Base-by-base conservation (phyloP, 1,140 invertebrate species). In the Drosophila ohnishii region DNA sequence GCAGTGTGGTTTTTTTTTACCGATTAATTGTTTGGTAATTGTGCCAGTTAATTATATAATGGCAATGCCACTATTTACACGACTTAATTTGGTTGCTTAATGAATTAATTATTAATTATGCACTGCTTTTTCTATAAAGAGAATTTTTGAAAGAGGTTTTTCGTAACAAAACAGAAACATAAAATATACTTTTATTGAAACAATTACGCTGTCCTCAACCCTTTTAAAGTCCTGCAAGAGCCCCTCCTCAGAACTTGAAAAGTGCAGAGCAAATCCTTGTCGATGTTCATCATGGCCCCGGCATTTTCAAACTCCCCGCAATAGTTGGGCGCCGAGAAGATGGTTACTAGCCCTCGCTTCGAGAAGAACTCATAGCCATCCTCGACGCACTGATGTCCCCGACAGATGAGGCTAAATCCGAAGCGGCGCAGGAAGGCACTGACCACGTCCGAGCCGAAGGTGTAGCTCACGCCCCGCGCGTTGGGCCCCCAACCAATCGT, bases 291-390 rank as follows among this genome's bases (percentile, higher is more conserved):
- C 98, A 99, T 99, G 59, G 97, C 98, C 65, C 93, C 93, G 42
- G 99, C 98, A 93, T 99, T 99, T 91, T 99, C 99, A 92, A 99
- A 99, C 93, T 99, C 98, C 5, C 96, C 96, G 90, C 96, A 97
- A 91, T 97, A 97, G 82, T 97, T 97, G 5, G 95, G 95, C 1
- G 65, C 97, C 3, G 96, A 97, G 89, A 99, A 99, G 14, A 99
- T 92, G 6, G 99, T 99, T 11, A 99, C 98, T 53, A 99, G 93
- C 90, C 99, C 98, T 67, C 98, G 94, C 92, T 99, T 99, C 2
- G 98, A 98, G 92, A 99, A 99, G 92, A 99, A 99, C 93, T 99
- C 98, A 92, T 99, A 99, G 4, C 98, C 98, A 93, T 99, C 98
- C 93, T 99, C 98, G 3, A 99, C 98, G 13, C 99, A 97, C 94